Base-by-base conservation (phyloP, 2,888 invertebrate species). In the Tromatobia lineatoria region DNA sequence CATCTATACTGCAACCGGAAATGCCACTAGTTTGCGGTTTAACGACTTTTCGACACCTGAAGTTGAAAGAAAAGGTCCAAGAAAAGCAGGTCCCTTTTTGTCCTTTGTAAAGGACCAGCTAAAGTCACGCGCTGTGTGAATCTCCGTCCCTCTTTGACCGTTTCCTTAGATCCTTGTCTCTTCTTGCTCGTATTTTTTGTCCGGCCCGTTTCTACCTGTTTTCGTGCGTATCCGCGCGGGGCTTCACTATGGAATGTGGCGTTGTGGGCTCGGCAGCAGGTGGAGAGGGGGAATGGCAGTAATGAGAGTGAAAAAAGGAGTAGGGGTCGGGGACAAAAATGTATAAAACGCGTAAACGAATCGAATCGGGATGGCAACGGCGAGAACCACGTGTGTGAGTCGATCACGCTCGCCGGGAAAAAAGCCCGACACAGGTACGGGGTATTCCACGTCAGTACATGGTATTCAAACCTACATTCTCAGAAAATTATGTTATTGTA, bases 191-290 rank as follows among this genome's bases (percentile, higher is more conserved):
- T n/a, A n/a, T 59, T 18, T 59, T 59, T 23, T 25, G 38, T 11
- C 18, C 50, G 34, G 23, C 59, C 75, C 52, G 45, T 45, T n/a
- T 38, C 80, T 80, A 75, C 71, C 50, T 42, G 23, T 64, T 67
- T 66, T 69, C 25, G 29, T 59, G 50, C 18, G 18, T 89, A 88
- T 82, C 86, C 87, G 86, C 70, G 52, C 54, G 66, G 42, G 83
- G 73, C 81, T 71, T 54, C 75, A 64, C 79, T 77, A 76, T 78
- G 91, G 91, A 91, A 91, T 91, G 90, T 88, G 38, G 38, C 38
- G 10, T 38, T 38, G 8, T 38, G 89, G 88, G 87, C 86, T 83
- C 71, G 87, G 85, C 87, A 38, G 57, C 57, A 77, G 82, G 86
- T 84, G 83, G 57, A 57, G 71, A 74, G 75, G 71, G 73, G 73